A percentile compares a stretch with the other conserved stretches of the same genome.
phyloP scores from a whole-genome alignment of 2,797 vertebrate genomes.

The Pempheris klunzingeri region DNA sequence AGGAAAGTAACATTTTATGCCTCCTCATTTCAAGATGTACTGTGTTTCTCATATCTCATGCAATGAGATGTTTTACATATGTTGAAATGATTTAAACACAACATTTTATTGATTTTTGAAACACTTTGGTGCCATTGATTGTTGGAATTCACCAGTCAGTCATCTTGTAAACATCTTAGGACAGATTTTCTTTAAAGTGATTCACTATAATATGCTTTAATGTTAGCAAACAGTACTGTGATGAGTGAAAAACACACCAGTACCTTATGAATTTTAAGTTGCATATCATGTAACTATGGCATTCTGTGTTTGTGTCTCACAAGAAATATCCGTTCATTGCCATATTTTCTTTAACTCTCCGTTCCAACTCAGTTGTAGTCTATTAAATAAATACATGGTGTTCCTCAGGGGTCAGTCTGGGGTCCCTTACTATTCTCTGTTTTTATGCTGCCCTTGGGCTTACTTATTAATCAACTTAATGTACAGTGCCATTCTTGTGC shows the following conservation, averaged over 20 bases:
- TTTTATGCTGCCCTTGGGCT: no score
- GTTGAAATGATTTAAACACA: neutral
- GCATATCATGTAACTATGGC: neutral
- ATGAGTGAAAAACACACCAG: neutral
- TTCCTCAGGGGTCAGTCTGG: no score
- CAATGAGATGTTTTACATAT: neutral
- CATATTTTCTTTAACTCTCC: neutral
- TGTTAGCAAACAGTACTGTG: neutral
- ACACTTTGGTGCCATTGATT: neutral
- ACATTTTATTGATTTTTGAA: neutral
- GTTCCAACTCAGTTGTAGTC: neutral
- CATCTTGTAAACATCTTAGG: neutral
- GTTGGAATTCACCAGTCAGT: neutral
- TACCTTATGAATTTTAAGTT: neutral
- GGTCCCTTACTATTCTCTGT: no score
- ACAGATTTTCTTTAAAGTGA: no score
- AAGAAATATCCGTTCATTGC: neutral
- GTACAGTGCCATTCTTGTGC: no score
- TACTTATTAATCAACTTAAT: no score
- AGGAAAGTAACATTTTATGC: neutral
- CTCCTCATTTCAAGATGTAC: neutral
- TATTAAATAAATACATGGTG: no score
- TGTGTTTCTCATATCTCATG: neutral
- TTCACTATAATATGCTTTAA: neutral
- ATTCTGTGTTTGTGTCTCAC: neutral